A percentile compares a stretch with the other conserved stretches of the same genome.
Conservation (phyloP, 2,888 invertebrate genomes). For the Mechanitis messenoides region DNA sequence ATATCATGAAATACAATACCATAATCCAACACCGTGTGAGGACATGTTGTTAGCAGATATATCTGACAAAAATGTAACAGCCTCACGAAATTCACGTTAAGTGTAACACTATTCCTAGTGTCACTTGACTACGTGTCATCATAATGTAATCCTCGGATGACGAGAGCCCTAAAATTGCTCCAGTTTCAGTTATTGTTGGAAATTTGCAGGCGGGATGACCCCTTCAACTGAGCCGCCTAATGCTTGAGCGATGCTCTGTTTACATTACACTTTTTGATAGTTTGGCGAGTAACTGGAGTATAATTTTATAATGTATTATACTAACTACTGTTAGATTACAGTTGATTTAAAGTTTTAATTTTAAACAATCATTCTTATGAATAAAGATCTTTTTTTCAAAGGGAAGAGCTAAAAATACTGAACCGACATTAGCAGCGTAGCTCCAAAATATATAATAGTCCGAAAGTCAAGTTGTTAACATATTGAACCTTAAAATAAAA, state of each 20-base stretch:
- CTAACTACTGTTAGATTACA: too few species aligned
- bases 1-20: too few species aligned
- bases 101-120: constrained; percentile 16
- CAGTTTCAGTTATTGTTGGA: constrained; percentile 50
- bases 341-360: too few species aligned
- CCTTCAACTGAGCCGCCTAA: constrained; percentile 13
- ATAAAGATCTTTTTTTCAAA: too few species aligned
- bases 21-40: too few species aligned
- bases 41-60: neutral
- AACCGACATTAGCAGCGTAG: too few species aligned
- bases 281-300: neutral
- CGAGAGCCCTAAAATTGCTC: constrained; percentile 48
- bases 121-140: constrained; percentile 38
- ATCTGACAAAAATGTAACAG: neutral
- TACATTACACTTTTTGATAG: neutral
- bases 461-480: too few species aligned
- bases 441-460: too few species aligned
- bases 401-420: too few species aligned
- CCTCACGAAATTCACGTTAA: neutral
- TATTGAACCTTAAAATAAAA: too few species aligned
- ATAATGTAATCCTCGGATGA: constrained; percentile 43
- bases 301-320: neutral
- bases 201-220: constrained; percentile 42
- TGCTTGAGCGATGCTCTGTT: constrained; percentile 9
- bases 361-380: too few species aligned